Evolutionary conservation across 1,140 invertebrate genomes (phyloP), one percentile per base, ranked within the genome.

Genomic region (Oncopeltus fasciatus): DNA sequence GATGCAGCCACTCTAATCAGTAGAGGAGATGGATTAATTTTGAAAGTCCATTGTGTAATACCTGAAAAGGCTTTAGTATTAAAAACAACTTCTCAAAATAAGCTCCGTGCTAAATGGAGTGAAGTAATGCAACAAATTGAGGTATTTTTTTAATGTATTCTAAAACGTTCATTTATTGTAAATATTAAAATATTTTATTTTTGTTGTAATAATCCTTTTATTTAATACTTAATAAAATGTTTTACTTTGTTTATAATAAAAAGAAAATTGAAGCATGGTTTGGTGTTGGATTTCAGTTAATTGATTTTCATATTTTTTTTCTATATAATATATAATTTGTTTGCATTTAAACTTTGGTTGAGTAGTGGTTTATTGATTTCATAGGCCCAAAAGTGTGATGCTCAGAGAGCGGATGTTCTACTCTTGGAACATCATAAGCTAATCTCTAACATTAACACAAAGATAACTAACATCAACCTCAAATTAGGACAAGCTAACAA

Each of bases 1-100:
- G 87, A 89, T 71, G 86, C 86, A 58, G 86, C 87, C 12, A 81
- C 83, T 47, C 73, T 89, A 18, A 89, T 90, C 49, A 88, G 86
- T 14, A 81, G 81, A 69, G 87, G 87, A 1, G 87, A 90, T 70
- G 83, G 83, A 47, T 73, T 90, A 31, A 83, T 88, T 0, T 75
- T 85, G 66, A 78, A 77, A 60, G 80, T 83, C 1, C 82, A 84
- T 67, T 74, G 71, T 57, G 70, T 72, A 56, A 76, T 79, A 70
- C 78, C 81, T 28, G 66, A 68, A 27, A 73, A 79, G 33, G 82
- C 80, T 2, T 78, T 77, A 24, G 76, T 75, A 67, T 75, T 82
- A 49, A 80, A 78, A 60, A 76, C 74, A 14, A 76, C 76, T 59
- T 77, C 75, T 68, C 81, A 82, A 69, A 80, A 84, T 69, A 77